Percentiles rank a stretch among this genome's conserved stretches.
Evolutionary conservation across 2,888 invertebrate species (phyloP).

Genomic region (Drosophila tripunctata): DNA sequence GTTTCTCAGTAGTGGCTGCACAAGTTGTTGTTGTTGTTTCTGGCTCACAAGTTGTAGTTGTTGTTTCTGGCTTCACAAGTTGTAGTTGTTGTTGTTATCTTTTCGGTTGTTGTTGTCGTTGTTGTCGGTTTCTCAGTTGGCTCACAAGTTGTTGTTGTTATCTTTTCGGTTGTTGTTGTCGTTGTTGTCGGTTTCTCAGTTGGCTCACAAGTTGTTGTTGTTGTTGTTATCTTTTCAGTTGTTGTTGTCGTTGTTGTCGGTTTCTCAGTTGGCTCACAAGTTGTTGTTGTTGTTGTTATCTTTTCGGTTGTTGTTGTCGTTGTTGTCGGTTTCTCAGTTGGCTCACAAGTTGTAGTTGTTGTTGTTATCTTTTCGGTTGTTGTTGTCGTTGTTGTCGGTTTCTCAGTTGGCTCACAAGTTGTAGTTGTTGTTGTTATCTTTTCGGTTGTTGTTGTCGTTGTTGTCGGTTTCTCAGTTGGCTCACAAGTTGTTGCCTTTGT

Average conservation of each 20-base stretch:
- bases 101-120: conserved; percentile 1
- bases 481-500: conserved; percentile 3
- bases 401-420: conserved; percentile 5
- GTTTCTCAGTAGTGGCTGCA: no score
- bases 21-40: conserved; percentile 7
- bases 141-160: conserved; percentile 5
- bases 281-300: conserved; percentile 1
- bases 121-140: conserved; percentile 3
- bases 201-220: conserved; percentile 2
- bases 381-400: not conserved
- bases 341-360: no score
- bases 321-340: no score
- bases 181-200: no score
- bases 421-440: conserved; percentile 8
- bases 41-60: conserved; percentile 2
- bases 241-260: conserved; percentile 7
- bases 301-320: conserved; percentile 8
- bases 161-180: not conserved
- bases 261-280: not conserved
- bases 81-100: conserved; percentile 1
- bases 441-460: no score
- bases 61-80: not conserved
- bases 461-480: no score
- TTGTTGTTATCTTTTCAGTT: conserved; percentile 1
- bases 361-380: conserved; percentile 2